phyloP scores from a whole-genome alignment of 1,140 invertebrate genomes.

The Mylabris phalerata region DNA sequence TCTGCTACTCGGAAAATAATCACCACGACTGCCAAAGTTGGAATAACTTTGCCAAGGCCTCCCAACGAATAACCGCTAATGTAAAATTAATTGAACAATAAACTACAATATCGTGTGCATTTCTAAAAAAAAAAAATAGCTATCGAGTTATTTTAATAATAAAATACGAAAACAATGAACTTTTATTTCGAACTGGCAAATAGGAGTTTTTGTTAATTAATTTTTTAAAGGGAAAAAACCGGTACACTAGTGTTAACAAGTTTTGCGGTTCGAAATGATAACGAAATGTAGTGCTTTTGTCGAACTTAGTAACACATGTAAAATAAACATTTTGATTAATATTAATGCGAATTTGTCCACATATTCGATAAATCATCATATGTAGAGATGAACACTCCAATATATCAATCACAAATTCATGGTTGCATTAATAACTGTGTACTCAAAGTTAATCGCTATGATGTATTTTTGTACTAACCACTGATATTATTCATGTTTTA shows the following conservation, averaged over 20 bases:
- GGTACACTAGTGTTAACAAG: no score
- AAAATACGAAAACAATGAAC: no score
- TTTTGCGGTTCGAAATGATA: slow-evolving; percentile 3
- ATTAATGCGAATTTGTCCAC: slow-evolving; percentile 24
- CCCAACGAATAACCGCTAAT: no score
- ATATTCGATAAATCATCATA: slow-evolving; percentile 25
- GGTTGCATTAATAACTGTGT: slow-evolving; percentile 22
- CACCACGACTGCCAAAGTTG: no score
- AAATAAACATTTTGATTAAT: slow-evolving; percentile 23
- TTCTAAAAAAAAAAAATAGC: no score
- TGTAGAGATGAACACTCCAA: slow-evolving; percentile 19
- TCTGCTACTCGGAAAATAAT: background rate
- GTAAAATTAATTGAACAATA: no score
- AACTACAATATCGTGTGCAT: no score
- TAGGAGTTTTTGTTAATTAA: no score
- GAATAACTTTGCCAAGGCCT: no score
- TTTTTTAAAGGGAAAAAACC: no score
- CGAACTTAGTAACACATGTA: slow-evolving; percentile 9
- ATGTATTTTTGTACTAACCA: slow-evolving; percentile 20
- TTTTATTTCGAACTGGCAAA: no score
- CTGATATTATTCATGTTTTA: slow-evolving; percentile 17
- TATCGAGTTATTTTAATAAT: no score
- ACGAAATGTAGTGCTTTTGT: slow-evolving; percentile 15
- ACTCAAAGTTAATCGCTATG: slow-evolving; percentile 21
- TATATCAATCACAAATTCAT: slow-evolving; percentile 26